A percentile compares a stretch with the other conserved stretches of the same genome.
Evolutionary conservation across 2,888 invertebrate genomes (phyloP).

Genomic region (Opisthograptis luteolata): DNA sequence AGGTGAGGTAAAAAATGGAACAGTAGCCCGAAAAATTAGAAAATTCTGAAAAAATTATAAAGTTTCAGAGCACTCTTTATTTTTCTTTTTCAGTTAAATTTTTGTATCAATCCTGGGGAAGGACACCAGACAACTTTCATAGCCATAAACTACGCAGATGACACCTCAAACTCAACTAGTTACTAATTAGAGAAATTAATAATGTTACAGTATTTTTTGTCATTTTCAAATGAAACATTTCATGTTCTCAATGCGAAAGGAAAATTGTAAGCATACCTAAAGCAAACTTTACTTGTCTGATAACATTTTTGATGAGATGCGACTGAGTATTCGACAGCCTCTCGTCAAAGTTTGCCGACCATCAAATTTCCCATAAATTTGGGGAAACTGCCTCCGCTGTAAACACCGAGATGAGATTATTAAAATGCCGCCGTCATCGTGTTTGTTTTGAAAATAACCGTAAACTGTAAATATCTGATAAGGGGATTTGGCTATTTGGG

Average conservation of each 20-base stretch:
- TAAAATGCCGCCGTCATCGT: slow-evolving; percentile 22
- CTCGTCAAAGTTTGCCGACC: slow-evolving; percentile 33
- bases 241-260: not conserved
- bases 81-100: too few species aligned
- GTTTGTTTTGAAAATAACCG: slow-evolving; percentile 29
- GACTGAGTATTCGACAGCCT: slow-evolving; percentile 17
- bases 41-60: too few species aligned
- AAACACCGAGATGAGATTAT: slow-evolving; percentile 33
- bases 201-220: too few species aligned
- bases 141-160: too few species aligned
- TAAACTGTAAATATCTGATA: slow-evolving; percentile 32
- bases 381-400: slow-evolving; percentile 27
- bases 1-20: too few species aligned
- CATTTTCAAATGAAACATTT: not conserved
- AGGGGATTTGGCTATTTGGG: slow-evolving; percentile 19
- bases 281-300: slow-evolving; percentile 26
- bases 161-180: too few species aligned
- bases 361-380: slow-evolving; percentile 35
- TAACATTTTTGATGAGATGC: slow-evolving; percentile 31
- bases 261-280: slow-evolving; percentile 2
- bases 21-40: too few species aligned
- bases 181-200: too few species aligned
- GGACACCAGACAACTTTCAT: too few species aligned
- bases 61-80: too few species aligned
- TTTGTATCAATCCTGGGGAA: too few species aligned